Conservation (phyloP, 2,888 invertebrate genomes). For the Zele albiditarsus region DNA sequence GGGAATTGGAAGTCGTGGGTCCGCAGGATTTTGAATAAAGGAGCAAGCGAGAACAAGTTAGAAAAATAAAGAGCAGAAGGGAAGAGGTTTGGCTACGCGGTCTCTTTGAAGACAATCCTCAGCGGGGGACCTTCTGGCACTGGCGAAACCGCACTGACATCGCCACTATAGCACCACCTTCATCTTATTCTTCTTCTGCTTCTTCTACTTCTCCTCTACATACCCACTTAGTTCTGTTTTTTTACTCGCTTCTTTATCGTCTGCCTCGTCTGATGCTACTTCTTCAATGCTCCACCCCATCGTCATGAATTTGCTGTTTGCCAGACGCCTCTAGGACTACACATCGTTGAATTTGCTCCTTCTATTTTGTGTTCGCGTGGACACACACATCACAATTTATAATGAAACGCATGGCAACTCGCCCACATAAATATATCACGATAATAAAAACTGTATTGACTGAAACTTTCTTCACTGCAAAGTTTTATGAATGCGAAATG, state of each 20-base stretch:
- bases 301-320: constrained; percentile 30
- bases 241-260: constrained; percentile 5
- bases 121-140: constrained; percentile 56
- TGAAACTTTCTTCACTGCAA: no score
- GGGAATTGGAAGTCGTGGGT: constrained; percentile 37
- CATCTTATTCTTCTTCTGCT: constrained; percentile 27
- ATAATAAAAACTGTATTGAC: no score
- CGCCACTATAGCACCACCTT: constrained; percentile 48
- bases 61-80: constrained; percentile 19
- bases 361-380: not conserved
- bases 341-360: constrained; percentile 6
- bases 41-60: constrained; percentile 30
- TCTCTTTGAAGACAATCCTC: constrained; percentile 62
- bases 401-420: constrained; percentile 45
- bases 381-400: constrained; percentile 20
- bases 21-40: constrained; percentile 46
- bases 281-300: constrained; percentile 30
- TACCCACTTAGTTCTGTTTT: constrained; percentile 28
- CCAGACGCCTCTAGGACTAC: constrained; percentile 40
- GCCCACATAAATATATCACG: constrained; percentile 24
- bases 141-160: constrained; percentile 43
- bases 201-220: constrained; percentile 24
- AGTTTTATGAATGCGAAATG: no score
- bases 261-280: not conserved
- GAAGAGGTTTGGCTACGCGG: constrained; percentile 49